Percentiles rank a stretch among this genome's conserved stretches.
These are phyloP conservation scores for Nephrotoma appendiculata DNA, from an alignment of 2,888 invertebrate species.

Conservation along the genomic window DNA sequence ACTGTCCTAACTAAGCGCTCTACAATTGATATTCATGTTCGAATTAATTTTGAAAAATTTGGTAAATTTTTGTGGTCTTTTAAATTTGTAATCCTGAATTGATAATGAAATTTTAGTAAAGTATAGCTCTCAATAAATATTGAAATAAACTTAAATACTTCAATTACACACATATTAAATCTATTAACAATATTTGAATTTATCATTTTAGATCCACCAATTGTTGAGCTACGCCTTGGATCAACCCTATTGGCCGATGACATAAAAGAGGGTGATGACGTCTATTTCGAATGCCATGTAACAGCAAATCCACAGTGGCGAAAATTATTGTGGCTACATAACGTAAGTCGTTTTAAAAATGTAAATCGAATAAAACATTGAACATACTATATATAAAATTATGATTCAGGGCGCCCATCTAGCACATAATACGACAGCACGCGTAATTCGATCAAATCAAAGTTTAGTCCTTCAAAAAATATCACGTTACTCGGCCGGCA, in stretches of 20 bases:
- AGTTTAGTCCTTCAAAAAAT: slow-evolving; percentile 73
- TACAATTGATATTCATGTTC: too few relatives aligned
- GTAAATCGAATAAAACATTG: background rate
- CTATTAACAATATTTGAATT: background rate
- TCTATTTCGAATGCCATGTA: slow-evolving; percentile 74
- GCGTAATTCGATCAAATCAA: slow-evolving; percentile 73
- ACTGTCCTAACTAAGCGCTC: too few relatives aligned
- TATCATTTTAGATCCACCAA: slow-evolving; percentile 54
- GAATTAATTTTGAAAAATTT: too few relatives aligned
- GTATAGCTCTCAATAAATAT: too few relatives aligned
- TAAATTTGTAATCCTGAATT: too few relatives aligned
- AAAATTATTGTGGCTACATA: slow-evolving; percentile 63
- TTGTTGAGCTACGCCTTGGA: slow-evolving; percentile 57
- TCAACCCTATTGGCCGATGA: slow-evolving; percentile 63
- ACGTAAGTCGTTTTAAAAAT: slow-evolving; percentile 36
- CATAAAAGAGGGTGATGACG: slow-evolving; percentile 75
- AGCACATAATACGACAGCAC: slow-evolving; percentile 63
- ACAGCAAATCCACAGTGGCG: slow-evolving; percentile 62
- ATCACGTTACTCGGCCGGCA: slow-evolving; percentile 60
- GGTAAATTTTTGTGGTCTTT: too few relatives aligned
- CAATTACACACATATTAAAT: too few relatives aligned
- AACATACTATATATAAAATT: too few relatives aligned
- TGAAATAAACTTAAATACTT: too few relatives aligned
- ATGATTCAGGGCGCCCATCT: slow-evolving; percentile 46
- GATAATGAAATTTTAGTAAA: too few relatives aligned